These are phyloP conservation scores for Bombus impatiens DNA, from an alignment of 1,140 invertebrate species.

Conservation along the genomic window DNA sequence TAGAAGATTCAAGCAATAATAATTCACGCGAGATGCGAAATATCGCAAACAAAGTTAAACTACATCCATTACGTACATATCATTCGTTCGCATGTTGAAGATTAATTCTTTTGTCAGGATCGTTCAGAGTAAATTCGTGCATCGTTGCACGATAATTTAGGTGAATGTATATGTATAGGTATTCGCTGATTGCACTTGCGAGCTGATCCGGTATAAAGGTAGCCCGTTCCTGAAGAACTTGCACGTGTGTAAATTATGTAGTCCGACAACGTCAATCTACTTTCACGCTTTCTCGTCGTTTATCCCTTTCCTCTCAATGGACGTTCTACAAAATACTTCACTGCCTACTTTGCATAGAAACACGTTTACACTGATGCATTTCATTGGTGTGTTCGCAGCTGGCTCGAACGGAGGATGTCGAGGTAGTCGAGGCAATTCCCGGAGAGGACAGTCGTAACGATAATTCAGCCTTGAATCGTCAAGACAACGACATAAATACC, in stretches of 20 bases:
- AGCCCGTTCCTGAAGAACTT: constrained; percentile 20
- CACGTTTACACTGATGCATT: not conserved
- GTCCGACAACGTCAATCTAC: constrained; percentile 53
- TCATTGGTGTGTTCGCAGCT: constrained; percentile 77
- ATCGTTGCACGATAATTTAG: constrained; percentile 42
- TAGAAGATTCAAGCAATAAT: no score
- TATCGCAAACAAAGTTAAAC: no score
- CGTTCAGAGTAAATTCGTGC: constrained; percentile 24
- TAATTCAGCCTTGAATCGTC: constrained; percentile 71
- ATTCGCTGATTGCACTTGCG: constrained; percentile 21
- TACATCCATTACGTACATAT: no score
- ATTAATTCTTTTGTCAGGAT: not conserved
- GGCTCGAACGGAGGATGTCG: constrained; percentile 84
- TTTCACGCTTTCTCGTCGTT: constrained; percentile 50
- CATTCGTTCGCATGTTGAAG: no score
- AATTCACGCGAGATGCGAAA: no score
- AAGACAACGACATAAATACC: constrained; percentile 74
- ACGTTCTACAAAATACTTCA: constrained; percentile 15
- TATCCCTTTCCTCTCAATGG: constrained; percentile 18
- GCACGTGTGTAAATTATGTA: constrained; percentile 45
- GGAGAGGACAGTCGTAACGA: constrained; percentile 83
- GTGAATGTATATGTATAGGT: constrained; percentile 3
- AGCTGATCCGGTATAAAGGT: constrained; percentile 22
- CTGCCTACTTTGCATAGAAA: constrained; percentile 22
- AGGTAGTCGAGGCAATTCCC: constrained; percentile 85